phyloP scores from a whole-genome alignment of 2,797 vertebrate genomes.

The Phoeniculus purpureus region DNA sequence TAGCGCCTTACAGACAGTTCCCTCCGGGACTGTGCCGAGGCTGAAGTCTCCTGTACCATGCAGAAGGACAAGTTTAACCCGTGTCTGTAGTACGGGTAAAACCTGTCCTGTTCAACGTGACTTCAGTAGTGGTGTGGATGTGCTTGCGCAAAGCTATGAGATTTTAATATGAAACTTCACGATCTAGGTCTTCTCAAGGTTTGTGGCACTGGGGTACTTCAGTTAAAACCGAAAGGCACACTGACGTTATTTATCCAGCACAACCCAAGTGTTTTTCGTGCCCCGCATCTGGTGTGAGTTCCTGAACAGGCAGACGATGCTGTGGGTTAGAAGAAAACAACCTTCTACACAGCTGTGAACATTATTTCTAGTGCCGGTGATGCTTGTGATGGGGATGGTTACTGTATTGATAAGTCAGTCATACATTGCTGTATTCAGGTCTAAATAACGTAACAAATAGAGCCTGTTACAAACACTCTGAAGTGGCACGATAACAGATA shows the following conservation, averaged over 20 bases:
- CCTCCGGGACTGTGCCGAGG: not conserved
- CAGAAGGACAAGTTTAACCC: not conserved
- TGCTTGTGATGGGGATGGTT: not conserved
- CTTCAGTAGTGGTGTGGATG: not conserved
- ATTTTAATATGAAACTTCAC: not conserved
- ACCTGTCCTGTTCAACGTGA: not conserved
- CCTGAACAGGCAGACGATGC: not conserved
- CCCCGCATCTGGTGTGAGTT: not conserved
- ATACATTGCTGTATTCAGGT: not conserved
- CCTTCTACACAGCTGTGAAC: not conserved
- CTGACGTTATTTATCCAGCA: not conserved
- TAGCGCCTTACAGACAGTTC: not conserved
- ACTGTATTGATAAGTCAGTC: not conserved
- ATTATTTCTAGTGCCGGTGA: not conserved
- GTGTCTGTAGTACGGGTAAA: not conserved
- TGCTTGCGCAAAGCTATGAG: not conserved
- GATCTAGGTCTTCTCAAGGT: not conserved
- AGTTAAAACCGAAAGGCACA: not conserved
- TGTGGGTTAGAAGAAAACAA: not conserved
- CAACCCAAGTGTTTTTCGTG: not conserved
- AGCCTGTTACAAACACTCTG: not conserved
- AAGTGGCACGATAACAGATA: not conserved
- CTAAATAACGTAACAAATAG: not conserved
- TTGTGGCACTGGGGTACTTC: not conserved
- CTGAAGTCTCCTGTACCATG: accelerated